These are phyloP conservation scores for Clusia tigrina DNA, from an alignment of 2,888 invertebrate genomes.

Conservation along the genomic window DNA sequence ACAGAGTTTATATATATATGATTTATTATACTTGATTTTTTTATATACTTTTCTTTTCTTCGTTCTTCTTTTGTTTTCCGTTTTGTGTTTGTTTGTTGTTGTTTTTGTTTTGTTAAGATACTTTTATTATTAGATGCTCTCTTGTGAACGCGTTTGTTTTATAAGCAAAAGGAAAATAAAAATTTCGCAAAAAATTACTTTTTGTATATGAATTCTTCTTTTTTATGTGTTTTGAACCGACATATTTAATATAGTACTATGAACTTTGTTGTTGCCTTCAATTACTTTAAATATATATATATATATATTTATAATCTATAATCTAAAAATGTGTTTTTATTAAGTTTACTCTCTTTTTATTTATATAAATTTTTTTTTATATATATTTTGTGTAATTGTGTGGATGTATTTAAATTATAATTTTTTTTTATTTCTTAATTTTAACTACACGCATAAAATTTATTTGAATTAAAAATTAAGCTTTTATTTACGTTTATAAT, in stretches of 20 bases:
- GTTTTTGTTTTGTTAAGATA: background rate
- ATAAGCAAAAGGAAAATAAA: background rate
- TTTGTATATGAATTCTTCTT: background rate
- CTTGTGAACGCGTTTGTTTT: background rate
- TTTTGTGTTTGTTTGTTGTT: slow-evolving; percentile 12
- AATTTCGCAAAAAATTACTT: background rate
- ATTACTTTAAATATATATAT: slow-evolving; percentile 32
- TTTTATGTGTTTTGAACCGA: background rate
- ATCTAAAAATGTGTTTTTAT: slow-evolving; percentile 43
- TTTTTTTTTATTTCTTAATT: slow-evolving; percentile 27
- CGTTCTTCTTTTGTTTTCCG: slow-evolving; percentile 24
- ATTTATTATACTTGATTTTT: background rate
- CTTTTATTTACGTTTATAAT: background rate
- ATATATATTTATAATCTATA: slow-evolving; percentile 36
- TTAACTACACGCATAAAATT: background rate
- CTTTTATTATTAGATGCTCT: background rate
- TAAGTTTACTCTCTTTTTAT: slow-evolving; percentile 25
- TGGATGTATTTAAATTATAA: slow-evolving; percentile 25
- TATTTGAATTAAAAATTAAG: background rate
- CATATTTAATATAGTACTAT: background rate
- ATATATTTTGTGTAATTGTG: slow-evolving; percentile 33
- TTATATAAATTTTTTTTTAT: slow-evolving; percentile 17
- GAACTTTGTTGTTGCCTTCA: slow-evolving; percentile 16
- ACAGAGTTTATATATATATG: slow-evolving; percentile 17
- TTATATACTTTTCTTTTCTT: slow-evolving; percentile 16